Evolutionary conservation across 92 coral and sea anemone genomes (phyloP).

Genomic region (Palythoa caribaeorum): DNA sequence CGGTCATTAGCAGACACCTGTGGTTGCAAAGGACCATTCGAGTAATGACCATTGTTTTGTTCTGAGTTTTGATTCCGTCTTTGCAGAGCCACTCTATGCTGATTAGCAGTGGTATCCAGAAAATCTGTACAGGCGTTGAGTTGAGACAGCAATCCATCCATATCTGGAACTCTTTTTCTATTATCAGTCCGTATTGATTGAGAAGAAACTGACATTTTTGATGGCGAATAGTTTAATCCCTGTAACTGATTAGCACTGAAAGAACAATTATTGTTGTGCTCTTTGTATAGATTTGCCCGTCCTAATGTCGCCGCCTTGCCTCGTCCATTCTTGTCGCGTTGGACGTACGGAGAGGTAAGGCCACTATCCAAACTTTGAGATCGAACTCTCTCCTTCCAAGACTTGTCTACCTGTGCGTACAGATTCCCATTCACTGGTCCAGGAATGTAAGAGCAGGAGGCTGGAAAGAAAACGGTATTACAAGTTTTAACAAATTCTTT

Average conservation of each 20-base stretch:
- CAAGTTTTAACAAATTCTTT: background rate
- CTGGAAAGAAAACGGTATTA: background rate
- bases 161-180: constrained; percentile 74
- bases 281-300: constrained; percentile 48
- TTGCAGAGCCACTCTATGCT: constrained; percentile 41
- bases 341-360: constrained; percentile 61
- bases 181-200: constrained; percentile 62
- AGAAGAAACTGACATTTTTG: constrained; percentile 55
- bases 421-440: constrained; percentile 98
- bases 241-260: constrained; percentile 49
- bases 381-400: constrained; percentile 85
- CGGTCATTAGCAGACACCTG: constrained; percentile 25
- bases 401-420: constrained; percentile 96
- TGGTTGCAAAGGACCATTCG: constrained; percentile 20
- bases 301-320: constrained; percentile 67
- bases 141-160: constrained; percentile 83
- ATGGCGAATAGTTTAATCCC: background rate
- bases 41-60: constrained; percentile 18
- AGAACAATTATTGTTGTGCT: constrained; percentile 40
- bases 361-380: constrained; percentile 82
- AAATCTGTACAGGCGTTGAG: constrained; percentile 86
- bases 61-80: constrained; percentile 22
- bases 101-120: constrained; percentile 70
- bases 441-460: constrained; percentile 71
- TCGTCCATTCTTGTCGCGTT: constrained; percentile 62